Evolutionary conservation across 2,113 vertebrate species (phyloP).

Genomic region (Labeo catla): DNA sequence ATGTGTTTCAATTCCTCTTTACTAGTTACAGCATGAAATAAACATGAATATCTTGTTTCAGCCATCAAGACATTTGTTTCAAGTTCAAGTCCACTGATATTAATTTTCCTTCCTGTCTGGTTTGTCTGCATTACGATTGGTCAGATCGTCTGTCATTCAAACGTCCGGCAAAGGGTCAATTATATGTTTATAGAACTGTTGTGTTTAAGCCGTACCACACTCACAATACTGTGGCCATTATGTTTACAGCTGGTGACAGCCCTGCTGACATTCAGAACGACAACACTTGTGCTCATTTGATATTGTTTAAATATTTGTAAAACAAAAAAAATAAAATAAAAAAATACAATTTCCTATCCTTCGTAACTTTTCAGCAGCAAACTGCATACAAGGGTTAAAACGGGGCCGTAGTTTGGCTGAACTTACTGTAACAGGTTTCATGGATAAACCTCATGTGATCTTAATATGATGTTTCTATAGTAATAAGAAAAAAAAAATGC

Average conservation of each 20-base stretch:
- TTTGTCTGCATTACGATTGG: too few relatives aligned
- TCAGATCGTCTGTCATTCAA: too few relatives aligned
- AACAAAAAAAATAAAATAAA: too few relatives aligned
- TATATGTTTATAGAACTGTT: not conserved
- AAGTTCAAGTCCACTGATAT: too few relatives aligned
- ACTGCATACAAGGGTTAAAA: not conserved
- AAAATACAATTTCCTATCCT: not conserved
- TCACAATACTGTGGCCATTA: not conserved
- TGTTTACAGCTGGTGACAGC: not conserved
- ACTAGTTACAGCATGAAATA: too few relatives aligned
- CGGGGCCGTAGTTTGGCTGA: not conserved
- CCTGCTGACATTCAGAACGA: not conserved
- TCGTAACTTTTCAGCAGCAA: not conserved
- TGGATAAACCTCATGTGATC: not conserved
- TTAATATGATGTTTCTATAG: not conserved
- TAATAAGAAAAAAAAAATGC: not conserved
- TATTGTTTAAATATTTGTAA: not conserved
- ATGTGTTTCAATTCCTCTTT: too few relatives aligned
- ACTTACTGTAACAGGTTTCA: not conserved
- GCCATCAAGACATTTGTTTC: too few relatives aligned
- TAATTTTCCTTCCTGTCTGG: too few relatives aligned
- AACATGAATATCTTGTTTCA: too few relatives aligned
- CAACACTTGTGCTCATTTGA: not conserved
- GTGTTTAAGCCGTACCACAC: not conserved
- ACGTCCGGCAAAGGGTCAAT: too few relatives aligned